Base-by-base conservation (phyloP, 2,888 invertebrate genomes). In the Gasteruption jaculator region DNA sequence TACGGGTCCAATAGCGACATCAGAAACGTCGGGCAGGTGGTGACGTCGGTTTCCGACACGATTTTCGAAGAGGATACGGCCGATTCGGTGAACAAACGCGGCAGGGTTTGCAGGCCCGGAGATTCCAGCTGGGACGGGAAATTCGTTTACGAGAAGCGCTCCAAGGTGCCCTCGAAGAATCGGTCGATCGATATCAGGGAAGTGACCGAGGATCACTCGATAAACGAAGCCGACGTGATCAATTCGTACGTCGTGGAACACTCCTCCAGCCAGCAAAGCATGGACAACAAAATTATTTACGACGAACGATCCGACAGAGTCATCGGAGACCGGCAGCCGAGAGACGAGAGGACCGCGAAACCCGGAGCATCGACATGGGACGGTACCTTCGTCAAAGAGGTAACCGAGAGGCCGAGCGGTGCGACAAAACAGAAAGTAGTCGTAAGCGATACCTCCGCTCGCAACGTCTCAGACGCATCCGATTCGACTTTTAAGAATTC, bases 91-190 rank as follows among this genome's bases (percentile, higher is more conserved):
- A 15, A 18, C 41, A 4, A 50, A 48, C 33, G 48, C 53, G 3
- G 19, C 30, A 2, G 20, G 5, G 73, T 27, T 3, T 45, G 50
- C 40, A 63, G 53, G 38, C 61, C 60, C 1, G 64, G 65, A 1
- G 58, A 63, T 10, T 67, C 68, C 0, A 48, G 60, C 3, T 79
- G 79, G 79, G 78, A 79, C 46, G 79, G 79, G 3, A 77, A 74
- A 50, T 79, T 79, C 46, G 63, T 67, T 15, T 74, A 76, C 49
- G 78, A 78, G 58, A 75, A 70, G 46, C n/a, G n/a, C n/a, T n/a
- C n/a, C n/a, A n/a, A n/a, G n/a, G n/a, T n/a, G n/a, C n/a, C n/a
- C n/a, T n/a, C n/a, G n/a, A n/a, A n/a, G n/a, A n/a, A n/a, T n/a
- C n/a, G 49, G n/a, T 45, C 46, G 3, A 30, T 65, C 1, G 63